phyloP scores from a whole-genome alignment of 2,113 vertebrate genomes.

The Aptenodytes forsteri region DNA sequence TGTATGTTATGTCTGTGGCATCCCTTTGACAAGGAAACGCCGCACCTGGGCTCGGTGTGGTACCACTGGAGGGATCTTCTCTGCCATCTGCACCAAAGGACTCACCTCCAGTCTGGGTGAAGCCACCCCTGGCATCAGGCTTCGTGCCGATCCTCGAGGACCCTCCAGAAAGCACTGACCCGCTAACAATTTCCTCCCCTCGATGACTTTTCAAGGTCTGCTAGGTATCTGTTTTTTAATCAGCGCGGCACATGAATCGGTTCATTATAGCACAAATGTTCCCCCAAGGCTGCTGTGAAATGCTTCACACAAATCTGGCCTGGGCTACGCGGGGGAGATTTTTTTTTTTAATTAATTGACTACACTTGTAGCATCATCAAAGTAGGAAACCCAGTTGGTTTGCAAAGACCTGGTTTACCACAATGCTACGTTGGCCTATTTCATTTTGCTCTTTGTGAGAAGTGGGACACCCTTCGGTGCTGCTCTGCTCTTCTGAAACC shows the following conservation, averaged over 20 bases:
- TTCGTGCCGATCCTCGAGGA: fast-evolving
- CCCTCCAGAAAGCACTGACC: background rate
- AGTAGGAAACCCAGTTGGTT: background rate
- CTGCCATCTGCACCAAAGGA: background rate
- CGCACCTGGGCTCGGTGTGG: background rate
- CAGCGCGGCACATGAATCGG: fast-evolving
- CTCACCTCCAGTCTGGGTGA: background rate
- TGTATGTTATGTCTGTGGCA: fast-evolving
- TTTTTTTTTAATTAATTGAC: background rate
- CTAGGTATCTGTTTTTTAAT: background rate
- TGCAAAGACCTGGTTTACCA: background rate
- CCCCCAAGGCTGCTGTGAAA: background rate
- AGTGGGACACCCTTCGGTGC: fast-evolving
- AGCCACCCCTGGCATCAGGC: background rate
- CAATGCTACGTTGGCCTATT: fast-evolving
- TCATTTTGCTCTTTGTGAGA: fast-evolving
- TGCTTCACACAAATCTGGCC: background rate
- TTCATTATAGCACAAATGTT: fast-evolving
- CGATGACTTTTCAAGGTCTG: background rate
- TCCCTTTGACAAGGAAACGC: fast-evolving
- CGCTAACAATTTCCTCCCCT: background rate
- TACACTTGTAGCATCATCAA: too few species aligned
- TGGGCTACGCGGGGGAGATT: background rate
- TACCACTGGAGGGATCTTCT: background rate
- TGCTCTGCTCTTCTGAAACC: background rate